Base-by-base conservation (phyloP, 2,888 invertebrate species). In the Mimumesa dahlbomi region DNA sequence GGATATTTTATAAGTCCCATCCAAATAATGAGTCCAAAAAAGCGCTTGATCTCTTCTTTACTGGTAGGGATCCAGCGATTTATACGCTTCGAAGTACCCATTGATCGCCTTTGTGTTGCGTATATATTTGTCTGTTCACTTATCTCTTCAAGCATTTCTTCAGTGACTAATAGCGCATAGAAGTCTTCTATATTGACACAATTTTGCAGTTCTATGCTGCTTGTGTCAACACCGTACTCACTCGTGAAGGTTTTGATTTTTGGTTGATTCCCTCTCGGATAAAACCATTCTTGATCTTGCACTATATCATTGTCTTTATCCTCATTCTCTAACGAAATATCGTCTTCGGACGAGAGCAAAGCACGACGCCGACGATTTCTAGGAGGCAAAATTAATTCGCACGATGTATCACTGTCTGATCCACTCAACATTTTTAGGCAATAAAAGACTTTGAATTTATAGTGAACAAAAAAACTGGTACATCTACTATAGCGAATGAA, bases 91-190 rank as follows among this genome's bases (percentile, higher is more conserved):
- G 54, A 54, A 54, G 54, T n/a, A 54, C 2, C 42, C 16, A 31
- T 34, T 34, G 34, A 34, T 34, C 34, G 34, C n/a, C n/a, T 34
- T 34, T 34, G 34, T n/a, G 25, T 29, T 56, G 56, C 45, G 45
- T 56, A 56, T 36, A 18, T 56, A 56, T 56, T 56, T 45, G 45
- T 56, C 25, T 56, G 56, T 5, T 56, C 56, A 36, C 56, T 56
- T 56, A 56, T 56, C 34, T 45, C 21, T 29, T 56, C 25, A 56
- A 56, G 56, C 21, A 56, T 56, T 56, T 56, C 56, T 56, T 56
- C 56, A 21, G 56, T 46, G 45, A 56, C 56, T 29, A 56, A 22
- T 56, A 53, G 53, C 36, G 40, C 53, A 19, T 42, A 53, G 31
- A 53, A 53, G 53, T 53, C 53, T 53, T 19, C 40, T 21, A 53